Evolutionary conservation across 2,797 vertebrate genomes (phyloP), one percentile per base, ranked within the genome.

Genomic region (Peromyscus attwateri): DNA sequence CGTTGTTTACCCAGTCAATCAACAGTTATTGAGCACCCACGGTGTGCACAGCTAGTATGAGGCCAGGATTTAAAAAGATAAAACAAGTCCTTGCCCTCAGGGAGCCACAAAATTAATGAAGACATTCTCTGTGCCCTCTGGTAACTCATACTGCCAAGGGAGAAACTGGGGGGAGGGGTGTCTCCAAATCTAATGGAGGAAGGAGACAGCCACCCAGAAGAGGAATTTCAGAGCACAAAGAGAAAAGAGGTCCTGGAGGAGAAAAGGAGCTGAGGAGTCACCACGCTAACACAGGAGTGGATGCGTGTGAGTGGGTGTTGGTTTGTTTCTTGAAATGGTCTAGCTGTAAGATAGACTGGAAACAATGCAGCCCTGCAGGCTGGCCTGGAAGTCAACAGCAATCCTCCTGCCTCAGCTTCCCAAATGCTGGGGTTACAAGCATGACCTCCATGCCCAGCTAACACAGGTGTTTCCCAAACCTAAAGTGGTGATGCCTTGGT

Each of bases 1-100:
- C 79, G 37, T 81, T 89, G 55, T 95, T 91, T 64, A 90, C 40
- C 64, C 71, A 43, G 91, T 94, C 94, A 82, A 27, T 96, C 79
- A 77, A 83, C 92, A 90, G 93, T 87, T 77, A 88, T 37, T 62
- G 84, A 93, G 92, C 31, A 76, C 75, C 89, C 93, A 83, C 49
- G 46, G 73, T 79, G 95, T 90, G 84, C 90, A 89, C 31, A 94
- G 76, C 62, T 55, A 77, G 71, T 21, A 68, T 21, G 52, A 17
- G 31, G 46, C 34, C 83, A 81, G 92, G 52, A 60, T 89, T 91
- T 75, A 70, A 77, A 85, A 66, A 55, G 88, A 83, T 19, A 57
- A 19, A 17, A 70, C 66, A 52, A 91, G 27, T 73, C 88, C 66
- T 95, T 75, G 37, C 68, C 84, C 40, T 55, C 62, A 82, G 87